Evolutionary conservation across 2,113 vertebrate genomes (phyloP), one percentile per base, ranked within the genome.

Genomic region (Pungitius pungitius): DNA sequence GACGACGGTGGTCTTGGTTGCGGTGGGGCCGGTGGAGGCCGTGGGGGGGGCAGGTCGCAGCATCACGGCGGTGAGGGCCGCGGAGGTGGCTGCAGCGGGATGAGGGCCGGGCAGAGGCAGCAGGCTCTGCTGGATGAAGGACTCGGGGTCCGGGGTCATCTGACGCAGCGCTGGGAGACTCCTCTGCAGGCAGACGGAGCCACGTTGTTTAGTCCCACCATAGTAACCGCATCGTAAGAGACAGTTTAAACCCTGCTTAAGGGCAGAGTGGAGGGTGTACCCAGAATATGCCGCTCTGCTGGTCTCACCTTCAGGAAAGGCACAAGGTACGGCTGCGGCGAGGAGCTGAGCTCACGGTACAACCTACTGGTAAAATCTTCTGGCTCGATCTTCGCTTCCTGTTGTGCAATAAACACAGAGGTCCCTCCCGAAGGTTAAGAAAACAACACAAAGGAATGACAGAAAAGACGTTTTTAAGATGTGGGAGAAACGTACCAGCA

Each of bases 241-340:
- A 7, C 33, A 35, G 33, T 8, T 35, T 7, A 35, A 35, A 35
- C 33, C 4, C 33, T 35, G 33, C 30, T 30, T 30, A 5, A 30
- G 30, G 30, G 30, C 30, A 30, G 30, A 30, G 30, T 30, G n/a
- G n/a, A 30, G 30, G 30, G 2, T 30, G 30, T 3, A 30, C 30
- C 33, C 33, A 35, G 33, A 35, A 7, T 63, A 5, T 40, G 14
- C 17, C 1, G 3, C 14, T 60, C 18, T n/a, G 37, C 10, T 47
- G 51, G 54, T 61, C 86, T 94, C 91, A 98, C 97, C 96, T 98
- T 98, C 67, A 98, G 92, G 92, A 98, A 98, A 96, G 96, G 97
- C 95, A 98, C 97, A 88, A 98, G 96, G 90, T 97, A 98, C 72
- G 96, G 97, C 93, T 98, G 96, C 86, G 97, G 96, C 89, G 96